Percentiles rank a stretch among this genome's conserved stretches.
Conservation (phyloP, 2,113 vertebrate genomes). For the Myodes glareolus region DNA sequence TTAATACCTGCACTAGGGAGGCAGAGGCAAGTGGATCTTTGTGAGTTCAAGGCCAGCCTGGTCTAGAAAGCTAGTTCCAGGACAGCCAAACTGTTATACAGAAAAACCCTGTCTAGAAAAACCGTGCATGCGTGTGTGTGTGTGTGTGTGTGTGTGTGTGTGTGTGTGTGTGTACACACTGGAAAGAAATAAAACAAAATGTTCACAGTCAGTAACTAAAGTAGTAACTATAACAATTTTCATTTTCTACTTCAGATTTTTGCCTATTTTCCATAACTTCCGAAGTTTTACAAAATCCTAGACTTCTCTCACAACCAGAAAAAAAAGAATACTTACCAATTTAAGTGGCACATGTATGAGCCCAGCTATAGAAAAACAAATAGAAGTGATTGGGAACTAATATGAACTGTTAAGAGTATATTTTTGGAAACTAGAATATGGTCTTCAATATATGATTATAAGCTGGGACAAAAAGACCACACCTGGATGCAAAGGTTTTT, state of each 20-base stretch:
- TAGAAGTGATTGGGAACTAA: background rate
- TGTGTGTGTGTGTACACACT: too few relatives aligned
- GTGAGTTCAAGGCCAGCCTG: background rate
- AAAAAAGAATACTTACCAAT: conserved; percentile 11
- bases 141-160: background rate
- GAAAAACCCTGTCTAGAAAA: background rate
- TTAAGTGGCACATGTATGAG: conserved; percentile 9
- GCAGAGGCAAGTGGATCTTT: background rate
- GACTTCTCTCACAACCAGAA: conserved; percentile 18
- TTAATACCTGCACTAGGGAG: background rate
- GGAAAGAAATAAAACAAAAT: conserved; percentile 22
- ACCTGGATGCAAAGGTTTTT: background rate
- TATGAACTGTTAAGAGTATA: background rate
- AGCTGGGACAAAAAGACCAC: background rate
- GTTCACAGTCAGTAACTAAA: background rate
- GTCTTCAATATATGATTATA: background rate
- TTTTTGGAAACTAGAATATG: conserved; percentile 31
- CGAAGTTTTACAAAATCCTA: conserved; percentile 24
- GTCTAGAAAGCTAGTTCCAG: background rate
- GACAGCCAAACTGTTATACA: background rate
- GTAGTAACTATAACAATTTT: background rate
- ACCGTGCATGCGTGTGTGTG: background rate
- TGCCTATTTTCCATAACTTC: conserved; percentile 19
- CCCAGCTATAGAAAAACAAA: background rate
- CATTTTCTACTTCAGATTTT: conserved; percentile 35